Percentiles rank a stretch among this genome's conserved stretches.
These are phyloP conservation scores for Bubalus kerabau DNA, from an alignment of 2,113 vertebrate genomes.

Conservation along the genomic window DNA sequence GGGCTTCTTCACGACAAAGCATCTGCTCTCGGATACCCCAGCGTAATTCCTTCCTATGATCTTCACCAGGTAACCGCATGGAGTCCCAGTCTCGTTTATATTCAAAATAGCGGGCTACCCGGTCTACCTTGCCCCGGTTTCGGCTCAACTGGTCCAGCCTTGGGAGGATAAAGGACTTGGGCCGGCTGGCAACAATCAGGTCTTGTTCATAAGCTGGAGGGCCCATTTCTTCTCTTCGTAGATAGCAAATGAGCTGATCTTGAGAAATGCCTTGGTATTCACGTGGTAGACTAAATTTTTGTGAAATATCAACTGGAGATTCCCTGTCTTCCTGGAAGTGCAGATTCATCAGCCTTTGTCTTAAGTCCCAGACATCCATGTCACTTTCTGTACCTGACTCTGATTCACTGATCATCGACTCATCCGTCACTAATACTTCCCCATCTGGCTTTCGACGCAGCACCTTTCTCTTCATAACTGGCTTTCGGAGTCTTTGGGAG, in stretches of 20 bases:
- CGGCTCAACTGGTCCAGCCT: slow-evolving; percentile 57
- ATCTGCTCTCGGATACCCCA: slow-evolving; percentile 74
- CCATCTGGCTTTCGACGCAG: slow-evolving; percentile 74
- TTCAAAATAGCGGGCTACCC: slow-evolving; percentile 72
- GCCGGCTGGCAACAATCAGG: not conserved
- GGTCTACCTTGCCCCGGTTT: slow-evolving; percentile 73
- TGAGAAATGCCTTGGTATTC: not conserved
- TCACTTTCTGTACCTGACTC: slow-evolving; percentile 36
- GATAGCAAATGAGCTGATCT: slow-evolving; percentile 5
- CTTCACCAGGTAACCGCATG: slow-evolving; percentile 74
- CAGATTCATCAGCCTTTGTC: slow-evolving; percentile 9
- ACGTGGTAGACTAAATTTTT: slow-evolving; percentile 9
- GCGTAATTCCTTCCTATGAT: slow-evolving; percentile 64
- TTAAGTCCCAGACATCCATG: not conserved
- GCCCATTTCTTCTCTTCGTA: not conserved
- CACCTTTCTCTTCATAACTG: slow-evolving; percentile 81
- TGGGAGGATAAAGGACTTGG: slow-evolving; percentile 78
- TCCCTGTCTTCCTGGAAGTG: slow-evolving; percentile 28
- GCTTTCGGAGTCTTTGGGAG: slow-evolving; percentile 41
- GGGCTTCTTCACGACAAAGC: slow-evolving; percentile 60
- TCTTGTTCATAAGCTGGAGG: slow-evolving; percentile 41
- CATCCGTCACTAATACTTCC: slow-evolving; percentile 68
- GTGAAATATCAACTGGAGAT: slow-evolving; percentile 37
- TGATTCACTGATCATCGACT: slow-evolving; percentile 28
- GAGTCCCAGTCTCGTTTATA: slow-evolving; percentile 79